A percentile compares a stretch with the other conserved stretches of the same genome.
These are phyloP conservation scores for Psittacula cyanocephala DNA, from an alignment of 2,113 vertebrate species.

Conservation along the genomic window DNA sequence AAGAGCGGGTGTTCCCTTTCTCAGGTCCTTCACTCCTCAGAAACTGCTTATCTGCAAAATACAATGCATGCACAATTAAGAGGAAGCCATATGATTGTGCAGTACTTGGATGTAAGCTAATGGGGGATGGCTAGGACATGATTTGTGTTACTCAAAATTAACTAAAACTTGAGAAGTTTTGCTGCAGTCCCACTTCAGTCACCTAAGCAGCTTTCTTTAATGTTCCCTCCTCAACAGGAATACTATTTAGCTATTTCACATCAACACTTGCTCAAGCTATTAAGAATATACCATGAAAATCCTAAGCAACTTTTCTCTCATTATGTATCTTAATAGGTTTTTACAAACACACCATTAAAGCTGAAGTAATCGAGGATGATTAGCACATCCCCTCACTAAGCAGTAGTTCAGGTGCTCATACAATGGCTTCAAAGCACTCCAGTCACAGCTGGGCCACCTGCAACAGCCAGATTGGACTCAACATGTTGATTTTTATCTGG, in stretches of 20 bases:
- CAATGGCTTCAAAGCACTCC: background rate
- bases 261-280: background rate
- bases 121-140: rapidly evolving
- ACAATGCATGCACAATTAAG: background rate
- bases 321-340: background rate
- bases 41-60: constrained; percentile 30
- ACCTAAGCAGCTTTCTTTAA: background rate
- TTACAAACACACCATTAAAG: background rate
- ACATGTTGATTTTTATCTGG: rapidly evolving
- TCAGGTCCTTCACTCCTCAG: background rate
- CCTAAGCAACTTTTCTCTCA: rapidly evolving
- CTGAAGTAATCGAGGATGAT: background rate
- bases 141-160: background rate
- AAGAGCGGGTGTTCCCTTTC: background rate
- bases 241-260: rapidly evolving
- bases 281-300: background rate
- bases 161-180: no score
- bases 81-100: background rate
- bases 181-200: background rate
- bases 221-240: rapidly evolving
- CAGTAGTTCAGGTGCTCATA: background rate
- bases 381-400: background rate
- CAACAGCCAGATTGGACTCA: background rate
- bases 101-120: background rate
- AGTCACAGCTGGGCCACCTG: background rate